phyloP scores from a whole-genome alignment of 2,113 vertebrate genomes.

The Vireo altiloquus region DNA sequence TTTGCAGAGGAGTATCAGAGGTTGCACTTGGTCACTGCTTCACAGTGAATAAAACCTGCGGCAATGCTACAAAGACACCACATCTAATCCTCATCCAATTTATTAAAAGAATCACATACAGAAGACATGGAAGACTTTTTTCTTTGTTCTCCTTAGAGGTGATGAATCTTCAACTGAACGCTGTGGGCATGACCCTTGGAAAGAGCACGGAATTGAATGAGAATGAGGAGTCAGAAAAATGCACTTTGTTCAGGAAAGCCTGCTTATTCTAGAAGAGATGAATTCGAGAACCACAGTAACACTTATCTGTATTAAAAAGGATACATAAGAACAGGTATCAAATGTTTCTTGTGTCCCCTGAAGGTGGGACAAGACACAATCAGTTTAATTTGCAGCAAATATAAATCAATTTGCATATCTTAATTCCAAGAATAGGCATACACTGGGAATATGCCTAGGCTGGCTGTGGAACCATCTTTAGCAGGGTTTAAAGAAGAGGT shows the following conservation, averaged over 20 bases:
- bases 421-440: constrained; percentile 31
- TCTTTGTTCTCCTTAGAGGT: not conserved
- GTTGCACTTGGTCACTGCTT: not conserved
- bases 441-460: constrained; percentile 12
- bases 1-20: not conserved
- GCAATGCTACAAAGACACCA: not conserved
- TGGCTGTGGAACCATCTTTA: not conserved
- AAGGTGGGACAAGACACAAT: constrained; percentile 16
- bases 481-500: not conserved
- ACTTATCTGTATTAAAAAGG: not conserved
- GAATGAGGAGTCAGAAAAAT: not conserved
- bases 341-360: not conserved
- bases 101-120: not conserved
- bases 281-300: not conserved
- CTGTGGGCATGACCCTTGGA: not conserved
- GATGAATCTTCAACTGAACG: not conserved
- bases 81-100: not conserved
- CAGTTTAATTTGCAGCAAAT: constrained; percentile 28
- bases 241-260: not conserved
- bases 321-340: not conserved
- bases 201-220: not conserved
- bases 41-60: not conserved
- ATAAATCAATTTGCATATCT: constrained; percentile 31
- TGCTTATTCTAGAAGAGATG: not conserved
- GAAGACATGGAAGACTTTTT: not conserved